phyloP scores from a whole-genome alignment of 2,113 vertebrate species.

The Pteropus alecto region DNA sequence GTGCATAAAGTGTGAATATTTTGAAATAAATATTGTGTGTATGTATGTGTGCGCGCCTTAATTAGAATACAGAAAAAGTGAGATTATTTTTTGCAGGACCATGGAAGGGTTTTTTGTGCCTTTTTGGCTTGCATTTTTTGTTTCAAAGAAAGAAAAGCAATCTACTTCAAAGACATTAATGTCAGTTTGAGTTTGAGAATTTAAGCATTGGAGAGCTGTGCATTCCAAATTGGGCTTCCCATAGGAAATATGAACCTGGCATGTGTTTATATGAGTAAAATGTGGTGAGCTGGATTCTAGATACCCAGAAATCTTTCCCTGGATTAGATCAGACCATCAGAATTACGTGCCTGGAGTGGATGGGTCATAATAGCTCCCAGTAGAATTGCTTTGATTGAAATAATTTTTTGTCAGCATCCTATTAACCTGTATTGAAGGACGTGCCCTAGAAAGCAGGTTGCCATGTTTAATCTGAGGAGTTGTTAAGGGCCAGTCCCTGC shows the following conservation, averaged over 20 bases:
- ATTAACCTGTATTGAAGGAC: not conserved
- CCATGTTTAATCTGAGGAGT: not conserved
- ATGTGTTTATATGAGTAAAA: not conserved
- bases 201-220: not conserved
- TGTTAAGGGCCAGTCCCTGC: not conserved
- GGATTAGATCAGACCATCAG: not conserved
- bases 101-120: not conserved
- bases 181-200: slow-evolving; percentile 39
- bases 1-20: not conserved
- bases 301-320: not conserved
- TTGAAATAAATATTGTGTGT: not conserved
- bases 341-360: not conserved
- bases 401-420: not conserved
- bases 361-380: not conserved
- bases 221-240: not conserved
- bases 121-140: not conserved
- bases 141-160: slow-evolving; percentile 22
- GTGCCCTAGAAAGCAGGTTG: not conserved
- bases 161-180: not conserved
- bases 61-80: not conserved
- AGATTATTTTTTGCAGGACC: not conserved
- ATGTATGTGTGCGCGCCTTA: not conserved
- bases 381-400: slow-evolving; percentile 1
- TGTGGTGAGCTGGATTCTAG: not conserved
- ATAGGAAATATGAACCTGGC: not conserved